Percentiles rank a stretch among this genome's conserved stretches.
phyloP scores from a whole-genome alignment of 2,888 invertebrate genomes.

The Cenopis cana region DNA sequence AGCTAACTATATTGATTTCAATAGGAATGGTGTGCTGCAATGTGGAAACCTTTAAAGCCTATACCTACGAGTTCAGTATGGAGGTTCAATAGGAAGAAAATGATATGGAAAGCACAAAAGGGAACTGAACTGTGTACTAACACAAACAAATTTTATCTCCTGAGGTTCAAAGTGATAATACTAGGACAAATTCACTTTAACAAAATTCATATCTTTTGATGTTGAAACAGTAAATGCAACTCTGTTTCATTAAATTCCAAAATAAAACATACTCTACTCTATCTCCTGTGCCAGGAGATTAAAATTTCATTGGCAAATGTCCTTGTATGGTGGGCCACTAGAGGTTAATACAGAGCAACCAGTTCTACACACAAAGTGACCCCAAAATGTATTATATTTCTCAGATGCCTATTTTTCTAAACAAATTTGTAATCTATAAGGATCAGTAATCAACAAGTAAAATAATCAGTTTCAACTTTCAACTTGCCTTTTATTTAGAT shows the following conservation, averaged over 20 bases:
- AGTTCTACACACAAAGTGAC: not conserved
- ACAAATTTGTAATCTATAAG: not conserved
- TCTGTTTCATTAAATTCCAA: too few species aligned
- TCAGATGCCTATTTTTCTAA: not conserved
- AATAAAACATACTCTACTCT: too few species aligned
- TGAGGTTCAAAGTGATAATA: too few species aligned
- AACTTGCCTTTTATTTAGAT: conserved; percentile 67
- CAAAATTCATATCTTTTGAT: too few species aligned
- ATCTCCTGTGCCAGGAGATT: too few species aligned
- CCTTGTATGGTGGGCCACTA: too few species aligned
- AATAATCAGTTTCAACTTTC: conserved; percentile 15
- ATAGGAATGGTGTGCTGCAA: not conserved
- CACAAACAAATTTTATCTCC: not conserved
- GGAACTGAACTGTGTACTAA: not conserved
- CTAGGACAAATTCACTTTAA: too few species aligned
- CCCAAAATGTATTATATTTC: not conserved
- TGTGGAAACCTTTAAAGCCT: too few species aligned
- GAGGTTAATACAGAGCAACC: not conserved
- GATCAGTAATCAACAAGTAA: not conserved
- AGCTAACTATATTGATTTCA: not conserved
- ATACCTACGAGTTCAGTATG: not conserved
- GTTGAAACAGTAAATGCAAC: too few species aligned
- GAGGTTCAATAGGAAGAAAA: not conserved
- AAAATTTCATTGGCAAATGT: too few species aligned
- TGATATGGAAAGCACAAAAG: not conserved